Evolutionary conservation across 2,113 vertebrate genomes (phyloP).

Genomic region (Colaptes auratus): DNA sequence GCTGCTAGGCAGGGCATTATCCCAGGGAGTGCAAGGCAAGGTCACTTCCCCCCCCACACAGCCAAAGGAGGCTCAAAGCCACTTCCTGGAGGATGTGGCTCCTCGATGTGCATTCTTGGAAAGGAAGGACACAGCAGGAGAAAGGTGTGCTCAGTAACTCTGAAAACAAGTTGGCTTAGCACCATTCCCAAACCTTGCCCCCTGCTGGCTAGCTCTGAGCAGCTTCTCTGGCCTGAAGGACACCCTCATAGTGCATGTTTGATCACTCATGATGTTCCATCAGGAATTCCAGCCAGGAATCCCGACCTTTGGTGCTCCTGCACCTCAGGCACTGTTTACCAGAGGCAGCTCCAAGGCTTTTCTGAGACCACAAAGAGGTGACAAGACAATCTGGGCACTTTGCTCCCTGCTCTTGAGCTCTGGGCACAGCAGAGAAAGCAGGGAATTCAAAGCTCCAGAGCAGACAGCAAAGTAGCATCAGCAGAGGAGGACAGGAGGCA

Average conservation of each 20-base stretch:
- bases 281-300: neutral
- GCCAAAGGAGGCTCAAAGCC: neutral
- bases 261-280: fast-evolving
- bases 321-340: neutral
- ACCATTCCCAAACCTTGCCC: neutral
- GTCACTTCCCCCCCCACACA: neutral
- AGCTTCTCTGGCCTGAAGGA: neutral
- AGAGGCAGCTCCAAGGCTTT: neutral
- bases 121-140: neutral
- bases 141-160: neutral
- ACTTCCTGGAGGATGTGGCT: neutral
- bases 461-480: no score
- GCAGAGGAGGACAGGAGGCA: neutral
- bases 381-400: neutral
- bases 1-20: neutral
- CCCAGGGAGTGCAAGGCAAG: neutral
- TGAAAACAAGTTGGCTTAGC: neutral
- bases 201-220: neutral
- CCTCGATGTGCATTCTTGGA: neutral
- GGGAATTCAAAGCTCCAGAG: neutral
- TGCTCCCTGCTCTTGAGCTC: no score
- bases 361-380: neutral
- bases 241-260: neutral
- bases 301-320: neutral
- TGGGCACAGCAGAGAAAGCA: no score